Evolutionary conservation across 1,140 invertebrate species (phyloP).

Genomic region (Cecropterus lyciades): DNA sequence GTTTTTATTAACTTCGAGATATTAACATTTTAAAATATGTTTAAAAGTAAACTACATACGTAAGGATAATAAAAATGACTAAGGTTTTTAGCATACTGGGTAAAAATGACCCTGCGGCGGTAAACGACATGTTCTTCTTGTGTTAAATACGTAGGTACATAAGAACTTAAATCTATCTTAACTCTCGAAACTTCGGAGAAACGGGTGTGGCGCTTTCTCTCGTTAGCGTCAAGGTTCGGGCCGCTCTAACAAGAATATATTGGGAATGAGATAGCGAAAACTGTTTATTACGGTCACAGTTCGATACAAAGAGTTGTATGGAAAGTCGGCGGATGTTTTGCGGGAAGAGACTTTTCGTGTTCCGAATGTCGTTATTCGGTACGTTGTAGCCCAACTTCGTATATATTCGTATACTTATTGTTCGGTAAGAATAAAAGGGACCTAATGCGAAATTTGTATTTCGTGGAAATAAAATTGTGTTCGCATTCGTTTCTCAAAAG

Average conservation of each 20-base stretch:
- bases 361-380: too few relatives aligned
- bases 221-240: conserved; percentile 13
- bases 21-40: too few relatives aligned
- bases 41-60: not conserved
- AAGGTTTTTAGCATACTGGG: not conserved
- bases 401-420: too few relatives aligned
- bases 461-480: too few relatives aligned
- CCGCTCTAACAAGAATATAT: conserved; percentile 36
- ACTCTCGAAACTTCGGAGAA: conserved; percentile 15
- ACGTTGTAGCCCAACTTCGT: too few relatives aligned
- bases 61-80: too few relatives aligned
- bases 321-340: not conserved
- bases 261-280: conserved; percentile 30
- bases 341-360: not conserved
- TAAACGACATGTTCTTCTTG: not conserved
- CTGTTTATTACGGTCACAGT: conserved; percentile 24
- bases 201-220: conserved; percentile 13
- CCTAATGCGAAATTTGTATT: too few relatives aligned
- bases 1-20: too few relatives aligned
- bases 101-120: not conserved
- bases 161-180: conserved; percentile 26
- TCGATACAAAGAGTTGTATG: conserved; percentile 3
- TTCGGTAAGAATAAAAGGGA: too few relatives aligned
- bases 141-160: conserved; percentile 12
- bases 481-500: too few relatives aligned